Conservation (phyloP, 2,113 vertebrate species). For the Platichthys stellatus region DNA sequence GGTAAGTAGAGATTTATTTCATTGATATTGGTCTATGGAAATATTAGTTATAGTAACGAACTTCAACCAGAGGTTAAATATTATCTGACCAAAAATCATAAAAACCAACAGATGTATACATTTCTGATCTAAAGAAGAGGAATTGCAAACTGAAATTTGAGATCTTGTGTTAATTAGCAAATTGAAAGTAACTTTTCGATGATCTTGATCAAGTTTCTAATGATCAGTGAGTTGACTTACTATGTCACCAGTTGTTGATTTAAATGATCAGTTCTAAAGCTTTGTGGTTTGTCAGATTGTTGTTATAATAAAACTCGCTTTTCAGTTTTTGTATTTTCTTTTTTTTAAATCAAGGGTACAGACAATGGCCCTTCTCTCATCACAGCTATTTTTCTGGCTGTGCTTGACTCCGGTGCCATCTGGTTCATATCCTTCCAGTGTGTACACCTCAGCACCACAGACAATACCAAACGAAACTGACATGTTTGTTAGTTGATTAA, state of each 20-base stretch:
- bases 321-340: conserved; percentile 43
- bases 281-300: conserved; percentile 10
- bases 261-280: background rate
- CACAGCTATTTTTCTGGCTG: conserved; percentile 83
- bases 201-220: background rate
- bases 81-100: too few species aligned
- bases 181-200: background rate
- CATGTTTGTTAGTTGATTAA: background rate
- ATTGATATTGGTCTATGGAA: background rate
- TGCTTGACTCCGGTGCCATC: conserved; percentile 85
- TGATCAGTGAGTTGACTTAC: background rate
- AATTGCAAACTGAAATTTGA: too few species aligned
- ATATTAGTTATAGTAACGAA: too few species aligned
- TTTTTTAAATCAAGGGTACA: conserved; percentile 75
- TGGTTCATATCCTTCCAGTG: conserved; percentile 91
- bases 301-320: conserved; percentile 28
- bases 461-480: background rate
- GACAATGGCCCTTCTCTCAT: conserved; percentile 83
- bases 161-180: background rate
- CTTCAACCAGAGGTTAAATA: too few species aligned
- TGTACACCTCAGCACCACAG: background rate
- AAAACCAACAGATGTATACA: background rate
- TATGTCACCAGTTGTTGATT: background rate
- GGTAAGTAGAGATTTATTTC: conserved; percentile 77
- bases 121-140: too few species aligned